Conservation (phyloP, 2,113 vertebrate species). For the Verasper variegatus region DNA sequence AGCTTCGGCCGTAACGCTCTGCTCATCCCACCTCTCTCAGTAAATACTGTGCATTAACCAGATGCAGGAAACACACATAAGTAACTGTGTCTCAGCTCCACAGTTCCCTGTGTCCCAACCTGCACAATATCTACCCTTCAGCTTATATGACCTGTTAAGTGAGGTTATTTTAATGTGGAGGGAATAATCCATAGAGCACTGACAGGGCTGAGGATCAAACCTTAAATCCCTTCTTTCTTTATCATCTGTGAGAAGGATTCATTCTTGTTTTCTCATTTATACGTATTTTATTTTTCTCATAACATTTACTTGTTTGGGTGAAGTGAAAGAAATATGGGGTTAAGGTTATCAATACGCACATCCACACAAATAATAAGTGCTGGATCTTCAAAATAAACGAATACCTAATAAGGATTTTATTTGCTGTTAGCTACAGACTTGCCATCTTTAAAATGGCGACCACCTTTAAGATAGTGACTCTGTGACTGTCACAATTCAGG, state of each 20-base stretch:
- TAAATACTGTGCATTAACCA: slow-evolving; percentile 38
- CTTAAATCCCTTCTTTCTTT: neutral
- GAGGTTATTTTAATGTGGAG: slow-evolving; percentile 6
- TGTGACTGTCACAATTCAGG: too few relatives aligned
- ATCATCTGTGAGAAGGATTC: too few relatives aligned
- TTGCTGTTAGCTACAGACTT: too few relatives aligned
- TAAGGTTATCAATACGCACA: too few relatives aligned
- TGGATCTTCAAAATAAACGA: too few relatives aligned
- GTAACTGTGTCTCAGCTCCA: slow-evolving; percentile 17
- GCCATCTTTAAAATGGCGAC: too few relatives aligned
- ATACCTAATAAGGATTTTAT: too few relatives aligned
- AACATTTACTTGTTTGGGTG: neutral
- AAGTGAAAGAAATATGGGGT: too few relatives aligned
- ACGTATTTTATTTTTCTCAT: neutral
- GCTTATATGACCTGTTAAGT: neutral
- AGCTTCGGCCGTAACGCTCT: neutral
- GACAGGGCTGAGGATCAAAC: neutral
- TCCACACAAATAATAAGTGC: too few relatives aligned
- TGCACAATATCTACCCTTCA: neutral
- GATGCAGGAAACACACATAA: slow-evolving; percentile 38
- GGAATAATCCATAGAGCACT: neutral
- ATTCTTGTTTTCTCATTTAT: neutral
- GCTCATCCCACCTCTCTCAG: slow-evolving; percentile 20
- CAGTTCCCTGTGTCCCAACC: slow-evolving; percentile 4
- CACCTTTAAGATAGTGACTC: too few relatives aligned